Percentiles rank a stretch among this genome's conserved stretches.
Evolutionary conservation across 2,888 invertebrate species (phyloP).

Genomic region (Encarsia formosa): DNA sequence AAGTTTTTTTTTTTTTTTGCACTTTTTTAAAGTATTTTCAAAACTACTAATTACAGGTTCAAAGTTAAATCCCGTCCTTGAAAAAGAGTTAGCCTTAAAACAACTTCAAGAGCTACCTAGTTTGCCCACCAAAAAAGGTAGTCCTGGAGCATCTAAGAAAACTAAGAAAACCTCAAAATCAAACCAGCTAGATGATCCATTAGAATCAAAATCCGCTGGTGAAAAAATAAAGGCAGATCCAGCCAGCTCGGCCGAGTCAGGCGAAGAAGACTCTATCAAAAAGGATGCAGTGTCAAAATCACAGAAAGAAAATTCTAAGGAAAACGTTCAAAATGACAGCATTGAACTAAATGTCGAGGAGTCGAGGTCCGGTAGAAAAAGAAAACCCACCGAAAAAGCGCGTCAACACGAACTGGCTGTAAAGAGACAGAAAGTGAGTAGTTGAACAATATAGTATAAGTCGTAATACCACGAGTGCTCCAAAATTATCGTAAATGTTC

Average conservation of each 20-base stretch:
- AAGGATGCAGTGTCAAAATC: conserved; percentile 10
- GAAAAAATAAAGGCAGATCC: neutral
- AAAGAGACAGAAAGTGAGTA: conserved; percentile 42
- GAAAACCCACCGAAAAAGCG: conserved; percentile 47
- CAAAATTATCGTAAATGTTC: too few species aligned
- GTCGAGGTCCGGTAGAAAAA: conserved; percentile 46
- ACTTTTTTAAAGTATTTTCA: neutral
- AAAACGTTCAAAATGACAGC: conserved; percentile 12
- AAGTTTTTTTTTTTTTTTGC: neutral
- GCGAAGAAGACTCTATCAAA: conserved; percentile 13
- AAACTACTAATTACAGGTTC: conserved; percentile 3
- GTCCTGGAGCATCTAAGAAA: conserved; percentile 15
- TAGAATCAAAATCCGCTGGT: neutral
- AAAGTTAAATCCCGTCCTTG: conserved; percentile 51
- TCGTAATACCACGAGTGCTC: too few species aligned
- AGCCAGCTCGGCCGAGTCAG: conserved; percentile 13
- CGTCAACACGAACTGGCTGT: conserved; percentile 36
- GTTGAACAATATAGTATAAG: too few species aligned
- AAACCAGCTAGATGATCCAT: neutral
- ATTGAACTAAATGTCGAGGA: conserved; percentile 35
- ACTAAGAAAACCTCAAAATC: conserved; percentile 14
- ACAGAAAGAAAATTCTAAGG: conserved; percentile 18
- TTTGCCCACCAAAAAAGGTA: conserved; percentile 34
- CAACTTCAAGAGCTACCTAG: conserved; percentile 55
- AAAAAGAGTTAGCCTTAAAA: conserved; percentile 57